phyloP scores from a whole-genome alignment of 2,888 invertebrate species.

The Pterostichus niger region DNA sequence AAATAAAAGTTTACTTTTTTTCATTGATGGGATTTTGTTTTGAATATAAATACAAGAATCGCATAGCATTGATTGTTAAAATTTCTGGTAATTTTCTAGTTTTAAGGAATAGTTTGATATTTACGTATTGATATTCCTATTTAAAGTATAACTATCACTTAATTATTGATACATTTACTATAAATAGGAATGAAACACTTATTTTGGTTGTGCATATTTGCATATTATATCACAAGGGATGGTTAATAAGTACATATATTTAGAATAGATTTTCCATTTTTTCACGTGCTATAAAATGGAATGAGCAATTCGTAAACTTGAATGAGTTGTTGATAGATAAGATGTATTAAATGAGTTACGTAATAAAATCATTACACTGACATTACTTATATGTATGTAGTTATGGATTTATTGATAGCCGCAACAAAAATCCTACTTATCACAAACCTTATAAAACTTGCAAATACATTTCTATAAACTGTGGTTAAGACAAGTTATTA shows the following conservation, averaged over 20 bases:
- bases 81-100: slow-evolving; percentile 6
- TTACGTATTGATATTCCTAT: not conserved
- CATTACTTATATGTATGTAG: not conserved
- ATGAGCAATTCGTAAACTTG: slow-evolving; percentile 6
- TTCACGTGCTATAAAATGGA: slow-evolving; percentile 39
- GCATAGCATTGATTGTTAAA: slow-evolving; percentile 20
- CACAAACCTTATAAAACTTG: slow-evolving; percentile 60
- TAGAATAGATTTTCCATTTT: slow-evolving; percentile 56
- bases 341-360: slow-evolving; percentile 18
- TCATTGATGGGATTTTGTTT: not conserved
- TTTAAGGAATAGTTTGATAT: not conserved
- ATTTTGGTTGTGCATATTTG: slow-evolving; percentile 26
- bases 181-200: slow-evolving; percentile 7
- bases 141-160: slow-evolving; percentile 1
- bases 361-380: slow-evolving; percentile 28
- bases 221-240: slow-evolving; percentile 9
- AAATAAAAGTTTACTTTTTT: not conserved
- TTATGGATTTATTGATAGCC: slow-evolving; percentile 45
- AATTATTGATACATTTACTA: not conserved
- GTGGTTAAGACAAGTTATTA: slow-evolving; percentile 34
- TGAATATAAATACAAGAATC: not conserved
- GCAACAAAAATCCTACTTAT: slow-evolving; percentile 56
- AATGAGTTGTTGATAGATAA: slow-evolving; percentile 47
- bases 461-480: slow-evolving; percentile 18
- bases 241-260: slow-evolving; percentile 19